Evolutionary conservation across 2,113 vertebrate genomes (phyloP).

Genomic region (Arizona elegans): DNA sequence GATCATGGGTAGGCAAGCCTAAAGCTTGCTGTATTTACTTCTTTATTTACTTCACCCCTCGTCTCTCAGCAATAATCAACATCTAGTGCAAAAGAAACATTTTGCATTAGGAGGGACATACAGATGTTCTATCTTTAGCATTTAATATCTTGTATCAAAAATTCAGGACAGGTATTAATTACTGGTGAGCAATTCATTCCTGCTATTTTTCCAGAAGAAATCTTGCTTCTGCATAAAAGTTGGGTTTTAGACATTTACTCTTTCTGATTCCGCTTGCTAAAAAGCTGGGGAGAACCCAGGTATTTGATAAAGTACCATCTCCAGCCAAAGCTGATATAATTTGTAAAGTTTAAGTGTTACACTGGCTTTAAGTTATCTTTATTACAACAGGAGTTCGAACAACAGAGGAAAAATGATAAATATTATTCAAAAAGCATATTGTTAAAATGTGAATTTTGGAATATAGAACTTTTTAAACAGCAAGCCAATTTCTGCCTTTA

Average conservation of each 20-base stretch:
- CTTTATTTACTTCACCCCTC: neutral
- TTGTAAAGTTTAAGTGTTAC: neutral
- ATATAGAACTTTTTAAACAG: neutral
- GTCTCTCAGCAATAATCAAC: neutral
- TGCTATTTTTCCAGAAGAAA: neutral
- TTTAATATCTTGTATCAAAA: neutral
- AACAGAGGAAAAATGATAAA: neutral
- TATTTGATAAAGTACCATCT: neutral
- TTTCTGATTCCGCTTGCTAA: neutral
- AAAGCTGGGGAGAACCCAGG: neutral
- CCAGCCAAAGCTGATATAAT: neutral
- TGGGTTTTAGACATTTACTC: neutral
- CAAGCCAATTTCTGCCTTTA: neutral
- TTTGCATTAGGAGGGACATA: neutral
- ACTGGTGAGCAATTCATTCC: neutral
- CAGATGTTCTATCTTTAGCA: neutral
- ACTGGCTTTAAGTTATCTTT: neutral
- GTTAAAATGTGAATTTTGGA: conserved; percentile 24
- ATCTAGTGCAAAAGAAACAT: neutral
- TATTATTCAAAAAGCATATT: conserved; percentile 29
- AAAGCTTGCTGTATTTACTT: neutral
- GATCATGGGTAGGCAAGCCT: neutral
- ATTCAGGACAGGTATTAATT: neutral
- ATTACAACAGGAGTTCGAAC: neutral
- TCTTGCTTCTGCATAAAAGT: neutral